These are phyloP conservation scores for Pteropus alecto DNA, from an alignment of 2,113 vertebrate species.

Conservation along the genomic window DNA sequence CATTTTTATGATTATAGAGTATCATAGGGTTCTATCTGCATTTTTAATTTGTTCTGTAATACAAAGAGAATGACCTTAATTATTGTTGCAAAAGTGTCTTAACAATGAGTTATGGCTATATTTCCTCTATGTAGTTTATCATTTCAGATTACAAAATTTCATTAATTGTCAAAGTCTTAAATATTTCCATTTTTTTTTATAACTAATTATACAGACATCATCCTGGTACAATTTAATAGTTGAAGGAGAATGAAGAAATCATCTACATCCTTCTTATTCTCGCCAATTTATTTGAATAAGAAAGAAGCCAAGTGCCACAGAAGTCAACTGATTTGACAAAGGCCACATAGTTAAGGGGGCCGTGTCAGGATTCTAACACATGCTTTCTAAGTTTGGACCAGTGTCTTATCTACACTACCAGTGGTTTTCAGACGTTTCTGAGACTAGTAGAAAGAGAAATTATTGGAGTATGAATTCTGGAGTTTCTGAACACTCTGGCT, in stretches of 20 bases:
- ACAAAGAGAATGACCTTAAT: neutral
- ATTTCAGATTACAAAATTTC: neutral
- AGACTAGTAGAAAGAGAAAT: neutral
- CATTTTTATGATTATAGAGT: constrained; percentile 5
- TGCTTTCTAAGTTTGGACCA: neutral
- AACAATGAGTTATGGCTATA: neutral
- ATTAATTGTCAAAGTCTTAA: neutral
- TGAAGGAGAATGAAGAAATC: neutral
- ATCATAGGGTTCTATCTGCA: neutral
- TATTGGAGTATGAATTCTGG: neutral
- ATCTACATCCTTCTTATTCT: neutral
- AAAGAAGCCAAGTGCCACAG: neutral
- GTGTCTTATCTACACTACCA: neutral
- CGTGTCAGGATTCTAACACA: neutral
- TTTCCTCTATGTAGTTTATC: neutral
- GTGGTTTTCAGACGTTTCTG: neutral
- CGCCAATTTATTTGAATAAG: neutral
- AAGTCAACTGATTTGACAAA: neutral
- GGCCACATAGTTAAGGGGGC: neutral
- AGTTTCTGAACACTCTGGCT: neutral
- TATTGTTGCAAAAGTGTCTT: neutral
- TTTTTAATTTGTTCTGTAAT: neutral
- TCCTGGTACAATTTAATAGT: neutral
- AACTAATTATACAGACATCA: neutral
- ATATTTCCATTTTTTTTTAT: neutral